Evolutionary conservation across 2,888 invertebrate species (phyloP), one percentile per base, ranked within the genome.

Genomic region (Dioctria rufipes): DNA sequence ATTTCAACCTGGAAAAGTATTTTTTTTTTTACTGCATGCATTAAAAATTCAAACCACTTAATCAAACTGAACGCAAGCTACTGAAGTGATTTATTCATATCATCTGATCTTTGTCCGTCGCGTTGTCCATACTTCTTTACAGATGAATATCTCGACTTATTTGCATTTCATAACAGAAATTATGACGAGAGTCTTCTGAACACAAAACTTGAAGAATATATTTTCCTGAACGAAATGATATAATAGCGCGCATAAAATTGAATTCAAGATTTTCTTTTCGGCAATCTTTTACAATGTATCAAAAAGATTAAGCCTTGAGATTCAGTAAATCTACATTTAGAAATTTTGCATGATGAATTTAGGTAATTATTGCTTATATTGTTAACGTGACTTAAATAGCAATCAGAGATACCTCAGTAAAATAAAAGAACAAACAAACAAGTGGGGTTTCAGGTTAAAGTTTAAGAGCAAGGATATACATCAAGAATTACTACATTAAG

Each of bases 61-160:
- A 69, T 69, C 69, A 51, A 67, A 51, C 43, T 69, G 69, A 39
- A 51, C 69, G 65, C 65, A 37, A 37, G 69, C 51, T 11, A 69
- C 54, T 43, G 51, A 51, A 13, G 69, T 69, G 69, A 69, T 51
- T 69, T 69, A 69, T 69, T 49, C 11, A 37, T 39, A 25, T 69
- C 69, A 69, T 69, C 69, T 37, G 51, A 69, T 51, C 69, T 51
- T 51, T 51, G n/a, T 51, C 49, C 8, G 42, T 25, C 46, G 67
- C 69, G 54, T 25, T 25, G 25, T 4, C 54, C 11, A 54, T 54
- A 11, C 54, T 54, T 8, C 11, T n/a, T 54, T 46, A n/a, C 1
- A 25, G 25, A 25, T 25, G 25, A 25, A 25, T 25, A 25, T 25
- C 25, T 25, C 25, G 25, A 4, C 11, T 54, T 11, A 54, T 54